Evolutionary conservation across 2,888 invertebrate species (phyloP), one percentile per base, ranked within the genome.

Genomic region (Drosophila pseudotakahashii): DNA sequence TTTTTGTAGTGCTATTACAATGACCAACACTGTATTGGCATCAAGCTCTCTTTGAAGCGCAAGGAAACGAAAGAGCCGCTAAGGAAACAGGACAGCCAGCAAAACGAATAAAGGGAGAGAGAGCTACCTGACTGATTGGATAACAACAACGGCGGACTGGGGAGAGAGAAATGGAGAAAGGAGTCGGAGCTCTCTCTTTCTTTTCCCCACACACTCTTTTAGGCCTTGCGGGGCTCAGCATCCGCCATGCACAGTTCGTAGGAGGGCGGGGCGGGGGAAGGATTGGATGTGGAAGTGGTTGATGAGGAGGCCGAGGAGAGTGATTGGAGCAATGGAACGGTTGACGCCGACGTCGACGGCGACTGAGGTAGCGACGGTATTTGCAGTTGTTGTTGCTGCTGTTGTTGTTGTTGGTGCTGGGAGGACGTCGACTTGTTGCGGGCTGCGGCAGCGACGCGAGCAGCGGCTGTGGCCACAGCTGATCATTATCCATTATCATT

Each of bases 361-460:
- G 26, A 42, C 36, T 41, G 53, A 16, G 59, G 48, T n/a, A 16
- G 41, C 32, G 23, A 16, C n/a, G 57, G 45, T 16, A 14, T 34
- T 10, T 34, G 32, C 19, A 7, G 19, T 11, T 16, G 19, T 6
- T 19, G 42, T 6, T 16, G 11, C 9, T 16, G 41, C 11, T 10
- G 32, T 23, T 41, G 55, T 36, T 45, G 54, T 50, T 34, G 51
- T n/a, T 64, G 68, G 37, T 59, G 69, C 60, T 61, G 62, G 39
- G 55, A 2, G n/a, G 39, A 30, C 51, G 59, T 52, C 23, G 19
- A 50, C 61, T 81, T 83, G 79, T 69, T 81, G 68, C 90, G 68
- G 63, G 82, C 84, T 78, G 78, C 78, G 81, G 78, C 64, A 78
- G 88, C 81, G 74, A 86, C 81, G 76, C 78, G 84, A 54, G 79